These are phyloP conservation scores for Amblyjoppa fuscipennis DNA, from an alignment of 2,888 invertebrate genomes.

Conservation along the genomic window DNA sequence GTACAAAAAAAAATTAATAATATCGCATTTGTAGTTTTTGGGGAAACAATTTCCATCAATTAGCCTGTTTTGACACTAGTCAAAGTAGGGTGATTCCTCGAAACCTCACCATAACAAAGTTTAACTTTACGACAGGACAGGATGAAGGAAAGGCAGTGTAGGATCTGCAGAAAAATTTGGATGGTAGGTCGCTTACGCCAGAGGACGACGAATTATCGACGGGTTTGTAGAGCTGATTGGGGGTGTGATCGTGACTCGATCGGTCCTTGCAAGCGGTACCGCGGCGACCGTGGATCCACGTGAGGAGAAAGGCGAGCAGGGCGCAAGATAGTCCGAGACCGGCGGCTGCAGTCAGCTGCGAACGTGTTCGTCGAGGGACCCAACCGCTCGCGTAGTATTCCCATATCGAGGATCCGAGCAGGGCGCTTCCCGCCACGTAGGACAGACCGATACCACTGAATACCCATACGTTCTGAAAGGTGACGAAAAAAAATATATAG, in stretches of 20 bases:
- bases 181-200: constrained; percentile 74
- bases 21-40: too few species aligned
- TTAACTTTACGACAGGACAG: neutral
- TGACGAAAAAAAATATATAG: neutral
- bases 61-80: too few species aligned
- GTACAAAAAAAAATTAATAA: too few species aligned
- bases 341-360: constrained; percentile 87
- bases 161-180: neutral
- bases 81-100: too few species aligned
- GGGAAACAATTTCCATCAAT: too few species aligned
- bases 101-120: neutral
- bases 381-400: constrained; percentile 88
- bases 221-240: constrained; percentile 83
- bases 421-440: constrained; percentile 89
- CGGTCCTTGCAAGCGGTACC: constrained; percentile 77
- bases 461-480: constrained; percentile 89
- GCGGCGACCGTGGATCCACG: constrained; percentile 82
- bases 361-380: constrained; percentile 91
- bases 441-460: constrained; percentile 91
- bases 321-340: constrained; percentile 83
- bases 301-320: constrained; percentile 81
- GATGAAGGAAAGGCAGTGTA: neutral
- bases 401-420: constrained; percentile 90
- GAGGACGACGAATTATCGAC: constrained; percentile 84
- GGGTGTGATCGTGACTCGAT: constrained; percentile 77